A percentile compares a stretch with the other conserved stretches of the same genome.
Evolutionary conservation across 2,888 invertebrate species (phyloP).

Genomic region (Agrochola circellaris): DNA sequence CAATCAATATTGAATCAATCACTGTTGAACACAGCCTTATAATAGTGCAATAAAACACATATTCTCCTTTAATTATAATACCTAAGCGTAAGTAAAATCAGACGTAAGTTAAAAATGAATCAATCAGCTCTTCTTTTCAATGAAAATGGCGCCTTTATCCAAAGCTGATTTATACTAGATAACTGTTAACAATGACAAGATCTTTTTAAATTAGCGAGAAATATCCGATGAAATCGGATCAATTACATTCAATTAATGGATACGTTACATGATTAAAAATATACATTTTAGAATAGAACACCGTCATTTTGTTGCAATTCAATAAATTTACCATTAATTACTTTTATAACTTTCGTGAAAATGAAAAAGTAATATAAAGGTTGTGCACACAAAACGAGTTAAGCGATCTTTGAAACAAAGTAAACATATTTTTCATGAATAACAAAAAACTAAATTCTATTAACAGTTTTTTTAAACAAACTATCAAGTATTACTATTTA

Average conservation of each 20-base stretch:
- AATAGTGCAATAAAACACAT: conserved; percentile 55
- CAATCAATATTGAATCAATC: conserved; percentile 52
- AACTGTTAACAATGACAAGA: conserved; percentile 50
- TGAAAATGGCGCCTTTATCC: conserved; percentile 51
- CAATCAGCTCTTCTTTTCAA: conserved; percentile 18
- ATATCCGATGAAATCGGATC: conserved; percentile 78
- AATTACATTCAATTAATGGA: conserved; percentile 32
- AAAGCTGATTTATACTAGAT: conserved; percentile 62
- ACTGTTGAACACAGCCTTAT: conserved; percentile 7
- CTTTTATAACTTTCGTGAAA: not conserved
- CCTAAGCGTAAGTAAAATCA: conserved; percentile 22
- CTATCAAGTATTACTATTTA: not conserved
- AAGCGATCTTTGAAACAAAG: not conserved
- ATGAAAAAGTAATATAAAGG: conserved; percentile 15
- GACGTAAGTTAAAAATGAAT: conserved; percentile 27
- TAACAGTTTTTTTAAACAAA: not conserved
- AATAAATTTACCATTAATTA: not conserved
- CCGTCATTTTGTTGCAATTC: not conserved
- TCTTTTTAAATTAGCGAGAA: conserved; percentile 65
- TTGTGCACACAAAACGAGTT: conserved; percentile 26
- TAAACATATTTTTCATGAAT: not conserved
- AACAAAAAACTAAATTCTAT: not conserved
- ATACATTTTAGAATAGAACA: not conserved
- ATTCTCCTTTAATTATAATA: conserved; percentile 2
- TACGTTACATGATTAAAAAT: conserved; percentile 59